Evolutionary conservation across 2,113 vertebrate species (phyloP), one percentile per base, ranked within the genome.

Genomic region (Rhynchomys soricoides): DNA sequence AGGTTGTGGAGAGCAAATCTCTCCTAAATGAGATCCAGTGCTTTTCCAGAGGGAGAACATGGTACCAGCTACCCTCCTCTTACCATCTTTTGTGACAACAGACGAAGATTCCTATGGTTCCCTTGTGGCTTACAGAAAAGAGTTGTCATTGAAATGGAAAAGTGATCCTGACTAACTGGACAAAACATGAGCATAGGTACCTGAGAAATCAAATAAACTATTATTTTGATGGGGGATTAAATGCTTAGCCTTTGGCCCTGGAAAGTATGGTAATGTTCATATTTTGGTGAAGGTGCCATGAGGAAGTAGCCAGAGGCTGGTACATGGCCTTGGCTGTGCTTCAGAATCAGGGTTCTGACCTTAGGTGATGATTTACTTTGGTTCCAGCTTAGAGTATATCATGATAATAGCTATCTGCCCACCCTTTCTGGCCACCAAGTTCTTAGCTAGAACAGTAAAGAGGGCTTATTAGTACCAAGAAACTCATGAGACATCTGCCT

Each of bases 101-200:
- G 59, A 31, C 15, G 8, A 57, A n/a, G 34, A 0, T 37, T 26
- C 22, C 0, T 26, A 17, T 40, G 9, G 5, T 24, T 13, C 3
- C 21, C 52, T 79, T 24, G 17, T 82, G 79, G 6, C 55, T 82
- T 37, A 82, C 37, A 40, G 34, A 15, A 24, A 82, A 59, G 22
- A 5, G 2, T 16, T 29, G 13, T 55, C 79, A 59, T 40, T 40
- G 24, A 62, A 62, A 40, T 83, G 24, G 55, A 62, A 83, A 24
- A 43, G 13, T 7, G 29, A 29, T 4, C 21, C n/a, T 62, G 57
- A 26, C 55, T 40, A 26, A 62, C 34, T 50, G 55, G 52, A 62
- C 12, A 26, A 40, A 21, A 62, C 26, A 26, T 31, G 24, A 40
- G 11, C 3, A 24, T 29, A 26, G 13, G 57, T 15, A 40, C 57